phyloP scores from a whole-genome alignment of 2,797 vertebrate genomes.

The Mormyrops boulengeri region DNA sequence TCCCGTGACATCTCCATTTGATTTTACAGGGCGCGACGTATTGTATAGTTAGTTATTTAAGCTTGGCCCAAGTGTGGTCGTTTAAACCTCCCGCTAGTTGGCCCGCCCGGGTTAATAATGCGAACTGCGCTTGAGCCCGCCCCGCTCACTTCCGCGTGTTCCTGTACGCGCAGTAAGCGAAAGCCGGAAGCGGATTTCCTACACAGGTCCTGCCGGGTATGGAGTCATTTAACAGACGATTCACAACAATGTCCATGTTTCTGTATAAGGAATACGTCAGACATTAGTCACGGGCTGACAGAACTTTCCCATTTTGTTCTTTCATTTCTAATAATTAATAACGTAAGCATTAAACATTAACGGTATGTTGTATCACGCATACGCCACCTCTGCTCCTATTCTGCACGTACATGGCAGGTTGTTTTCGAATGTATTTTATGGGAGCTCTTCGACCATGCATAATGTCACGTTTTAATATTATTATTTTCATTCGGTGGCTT shows the following conservation, averaged over 20 bases:
- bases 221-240: neutral
- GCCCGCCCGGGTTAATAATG: constrained; percentile 16
- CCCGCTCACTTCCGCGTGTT: neutral
- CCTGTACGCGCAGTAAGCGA: neutral
- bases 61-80: constrained; percentile 12
- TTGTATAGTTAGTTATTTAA: neutral
- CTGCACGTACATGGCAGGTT: neutral
- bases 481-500: neutral
- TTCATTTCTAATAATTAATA: neutral
- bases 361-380: neutral
- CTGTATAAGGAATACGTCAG: neutral
- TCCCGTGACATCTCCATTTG: constrained; percentile 1
- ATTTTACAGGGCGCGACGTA: neutral
- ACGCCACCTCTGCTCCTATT: neutral
- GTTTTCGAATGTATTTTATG: neutral
- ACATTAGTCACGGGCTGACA: neutral
- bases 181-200: neutral
- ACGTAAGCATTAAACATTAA: neutral
- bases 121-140: neutral
- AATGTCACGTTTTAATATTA: neutral
- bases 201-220: neutral
- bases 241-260: neutral
- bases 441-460: neutral
- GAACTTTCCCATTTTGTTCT: neutral
- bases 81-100: constrained; percentile 34